A percentile compares a stretch with the other conserved stretches of the same genome.
Conservation (phyloP, 2,113 vertebrate species). For the Dasyurus viverrinus region DNA sequence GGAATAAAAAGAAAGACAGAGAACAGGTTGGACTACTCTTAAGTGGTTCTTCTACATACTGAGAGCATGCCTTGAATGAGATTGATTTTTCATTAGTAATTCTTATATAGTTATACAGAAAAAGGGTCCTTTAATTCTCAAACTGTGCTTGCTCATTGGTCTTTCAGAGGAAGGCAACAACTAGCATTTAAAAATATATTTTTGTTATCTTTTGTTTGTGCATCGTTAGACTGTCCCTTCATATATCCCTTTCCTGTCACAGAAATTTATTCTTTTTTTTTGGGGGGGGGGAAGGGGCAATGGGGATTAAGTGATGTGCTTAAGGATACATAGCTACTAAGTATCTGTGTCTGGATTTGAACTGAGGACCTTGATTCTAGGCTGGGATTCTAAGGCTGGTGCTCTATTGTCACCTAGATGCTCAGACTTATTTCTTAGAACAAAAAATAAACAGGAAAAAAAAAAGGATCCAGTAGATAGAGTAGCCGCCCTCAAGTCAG, state of each 20-base stretch:
- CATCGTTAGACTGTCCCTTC: neutral
- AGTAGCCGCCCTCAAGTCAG: no score
- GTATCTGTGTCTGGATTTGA: neutral
- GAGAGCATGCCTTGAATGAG: neutral
- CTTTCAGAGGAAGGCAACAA: neutral
- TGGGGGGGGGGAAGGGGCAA: no score
- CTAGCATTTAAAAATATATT: neutral
- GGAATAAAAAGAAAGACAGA: neutral
- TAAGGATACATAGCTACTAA: neutral
- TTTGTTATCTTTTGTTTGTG: neutral
- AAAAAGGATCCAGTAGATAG: no score
- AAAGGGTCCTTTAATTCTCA: neutral
- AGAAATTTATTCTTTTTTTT: neutral
- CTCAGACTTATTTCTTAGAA: no score
- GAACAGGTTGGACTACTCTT: neutral
- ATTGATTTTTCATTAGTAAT: neutral
- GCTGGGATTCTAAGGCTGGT: neutral
- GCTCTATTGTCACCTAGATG: neutral
- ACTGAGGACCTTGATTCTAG: neutral
- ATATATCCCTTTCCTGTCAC: neutral
- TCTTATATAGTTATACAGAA: neutral
- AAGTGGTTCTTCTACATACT: neutral
- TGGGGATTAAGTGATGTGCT: neutral
- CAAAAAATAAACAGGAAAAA: no score
- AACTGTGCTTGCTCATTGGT: neutral